Evolutionary conservation across 2,797 vertebrate species (phyloP).

Genomic region (Gymnopithys bicolor): DNA sequence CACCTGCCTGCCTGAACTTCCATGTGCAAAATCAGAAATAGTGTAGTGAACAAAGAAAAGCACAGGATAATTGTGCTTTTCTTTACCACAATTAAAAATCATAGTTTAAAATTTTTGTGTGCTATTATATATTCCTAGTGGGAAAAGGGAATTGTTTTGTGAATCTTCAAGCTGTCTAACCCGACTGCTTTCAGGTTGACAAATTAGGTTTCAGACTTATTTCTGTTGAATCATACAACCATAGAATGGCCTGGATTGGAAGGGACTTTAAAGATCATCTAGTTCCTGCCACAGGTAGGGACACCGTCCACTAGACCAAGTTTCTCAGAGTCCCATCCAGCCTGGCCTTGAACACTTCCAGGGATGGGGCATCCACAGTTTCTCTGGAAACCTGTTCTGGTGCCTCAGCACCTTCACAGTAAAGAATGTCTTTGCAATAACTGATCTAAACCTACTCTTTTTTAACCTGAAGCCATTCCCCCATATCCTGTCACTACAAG

Average conservation of each 20-base stretch:
- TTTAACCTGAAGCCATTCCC: neutral
- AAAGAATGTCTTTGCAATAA: neutral
- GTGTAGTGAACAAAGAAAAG: neutral
- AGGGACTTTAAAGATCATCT: neutral
- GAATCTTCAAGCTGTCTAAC: conserved; percentile 24
- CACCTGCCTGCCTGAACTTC: neutral
- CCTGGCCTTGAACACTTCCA: neutral
- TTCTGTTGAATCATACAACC: neutral
- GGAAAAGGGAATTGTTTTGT: neutral
- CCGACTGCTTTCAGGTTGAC: neutral
- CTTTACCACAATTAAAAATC: neutral
- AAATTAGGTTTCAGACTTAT: neutral
- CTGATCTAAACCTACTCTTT: neutral
- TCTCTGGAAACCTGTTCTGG: neutral
- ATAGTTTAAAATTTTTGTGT: neutral
- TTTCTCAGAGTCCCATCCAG: neutral
- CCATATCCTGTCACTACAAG: neutral
- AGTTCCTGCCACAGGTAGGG: neutral
- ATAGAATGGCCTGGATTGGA: neutral
- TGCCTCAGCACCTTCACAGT: neutral
- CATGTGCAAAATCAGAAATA: neutral
- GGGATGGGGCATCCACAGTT: neutral
- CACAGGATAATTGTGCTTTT: neutral
- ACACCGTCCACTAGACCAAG: neutral
- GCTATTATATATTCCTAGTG: neutral